Conservation (phyloP, 2,797 vertebrate species). For the Otolemur crassicaudatus region DNA sequence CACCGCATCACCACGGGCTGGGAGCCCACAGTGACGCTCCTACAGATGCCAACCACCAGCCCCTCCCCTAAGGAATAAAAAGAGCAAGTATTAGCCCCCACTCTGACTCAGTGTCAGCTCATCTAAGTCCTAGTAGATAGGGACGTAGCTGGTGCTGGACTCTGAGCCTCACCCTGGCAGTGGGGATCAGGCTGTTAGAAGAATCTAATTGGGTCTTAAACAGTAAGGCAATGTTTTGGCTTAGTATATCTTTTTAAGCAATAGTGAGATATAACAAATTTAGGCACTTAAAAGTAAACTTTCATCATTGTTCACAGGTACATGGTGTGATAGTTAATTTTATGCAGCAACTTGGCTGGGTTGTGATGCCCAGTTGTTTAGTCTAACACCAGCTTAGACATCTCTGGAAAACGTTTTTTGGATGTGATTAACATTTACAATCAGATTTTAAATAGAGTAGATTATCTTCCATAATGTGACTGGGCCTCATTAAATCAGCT, state of each 20-base stretch:
- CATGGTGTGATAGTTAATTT: neutral
- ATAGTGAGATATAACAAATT: neutral
- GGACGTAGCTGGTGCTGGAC: neutral
- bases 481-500: neutral
- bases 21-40: neutral
- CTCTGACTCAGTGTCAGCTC: neutral
- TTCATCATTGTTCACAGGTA: neutral
- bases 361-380: neutral
- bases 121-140: neutral
- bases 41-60: neutral
- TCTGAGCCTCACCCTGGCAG: neutral
- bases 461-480: neutral
- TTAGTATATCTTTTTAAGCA: conserved; percentile 14
- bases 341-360: neutral
- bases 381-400: neutral
- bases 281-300: neutral
- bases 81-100: neutral
- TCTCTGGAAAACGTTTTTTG: neutral
- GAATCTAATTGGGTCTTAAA: neutral
- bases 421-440: neutral
- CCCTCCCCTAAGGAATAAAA: neutral
- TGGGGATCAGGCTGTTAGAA: neutral
- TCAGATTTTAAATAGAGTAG: neutral
- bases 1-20: neutral
- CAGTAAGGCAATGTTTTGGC: neutral